These are phyloP conservation scores for Agapornis roseicollis DNA, from an alignment of 2,113 vertebrate species.

Conservation along the genomic window DNA sequence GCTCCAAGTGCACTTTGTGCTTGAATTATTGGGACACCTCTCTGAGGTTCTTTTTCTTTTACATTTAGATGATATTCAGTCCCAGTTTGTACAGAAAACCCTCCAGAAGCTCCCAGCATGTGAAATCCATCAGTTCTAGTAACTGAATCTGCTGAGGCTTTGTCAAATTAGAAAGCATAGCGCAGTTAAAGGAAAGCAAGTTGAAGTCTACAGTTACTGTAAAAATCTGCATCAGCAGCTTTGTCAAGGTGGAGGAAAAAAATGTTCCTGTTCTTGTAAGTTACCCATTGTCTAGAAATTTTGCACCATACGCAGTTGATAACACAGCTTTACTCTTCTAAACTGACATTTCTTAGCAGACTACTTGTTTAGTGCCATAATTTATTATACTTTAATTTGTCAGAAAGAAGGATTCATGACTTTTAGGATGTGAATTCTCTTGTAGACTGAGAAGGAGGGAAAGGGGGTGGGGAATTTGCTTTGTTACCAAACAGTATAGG, in stretches of 20 bases:
- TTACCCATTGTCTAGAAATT: neutral
- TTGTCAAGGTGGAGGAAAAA: neutral
- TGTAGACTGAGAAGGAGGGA: neutral
- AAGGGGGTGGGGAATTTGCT: neutral
- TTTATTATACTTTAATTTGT: neutral
- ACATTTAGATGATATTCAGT: neutral
- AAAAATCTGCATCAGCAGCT: constrained; percentile 4
- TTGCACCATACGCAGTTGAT: neutral
- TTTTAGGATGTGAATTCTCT: neutral
- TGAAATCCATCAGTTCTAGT: neutral
- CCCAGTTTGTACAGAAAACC: neutral
- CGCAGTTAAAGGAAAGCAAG: neutral
- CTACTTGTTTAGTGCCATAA: neutral
- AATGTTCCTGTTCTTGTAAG: neutral
- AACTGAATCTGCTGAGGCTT: neutral
- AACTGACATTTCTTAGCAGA: neutral
- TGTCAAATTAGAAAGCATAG: neutral
- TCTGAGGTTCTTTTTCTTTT: neutral
- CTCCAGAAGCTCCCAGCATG: neutral
- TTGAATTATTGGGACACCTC: neutral
- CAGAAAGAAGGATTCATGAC: neutral
- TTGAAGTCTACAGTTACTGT: neutral
- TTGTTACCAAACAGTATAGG: neutral
- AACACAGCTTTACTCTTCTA: neutral
- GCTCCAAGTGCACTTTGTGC: neutral